These are phyloP conservation scores for Sminthopsis crassicaudata DNA, from an alignment of 2,113 vertebrate genomes.

Conservation along the genomic window DNA sequence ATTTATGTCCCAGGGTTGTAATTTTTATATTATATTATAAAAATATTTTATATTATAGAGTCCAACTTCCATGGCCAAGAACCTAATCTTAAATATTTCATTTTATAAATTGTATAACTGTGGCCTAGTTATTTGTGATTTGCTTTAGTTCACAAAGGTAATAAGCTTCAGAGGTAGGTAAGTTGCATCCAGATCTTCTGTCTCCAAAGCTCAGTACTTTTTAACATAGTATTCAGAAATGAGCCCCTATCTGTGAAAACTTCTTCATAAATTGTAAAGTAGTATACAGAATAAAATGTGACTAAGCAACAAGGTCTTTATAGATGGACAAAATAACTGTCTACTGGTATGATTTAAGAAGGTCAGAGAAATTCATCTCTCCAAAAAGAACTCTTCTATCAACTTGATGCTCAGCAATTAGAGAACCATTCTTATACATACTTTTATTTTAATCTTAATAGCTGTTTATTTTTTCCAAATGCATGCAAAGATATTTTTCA, in stretches of 20 bases:
- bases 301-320: slow-evolving; percentile 5
- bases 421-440: not conserved
- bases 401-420: not conserved
- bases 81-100: not conserved
- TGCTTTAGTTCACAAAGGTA: not conserved
- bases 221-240: not conserved
- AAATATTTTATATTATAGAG: not conserved
- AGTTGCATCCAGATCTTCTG: not conserved
- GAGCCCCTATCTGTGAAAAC: not conserved
- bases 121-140: not conserved
- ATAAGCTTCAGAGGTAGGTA: not conserved
- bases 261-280: not conserved
- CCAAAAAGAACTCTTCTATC: not conserved
- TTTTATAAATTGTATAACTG: not conserved
- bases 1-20: not conserved
- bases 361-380: not conserved
- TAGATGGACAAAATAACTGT: not conserved
- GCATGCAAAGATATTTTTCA: too few relatives aligned
- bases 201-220: not conserved
- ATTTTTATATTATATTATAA: not conserved
- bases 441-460: too few relatives aligned
- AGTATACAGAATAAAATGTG: not conserved
- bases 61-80: not conserved
- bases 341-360: not conserved
- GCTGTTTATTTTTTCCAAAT: too few relatives aligned